Evolutionary conservation across 2,888 invertebrate species (phyloP), one percentile per base, ranked within the genome.

Genomic region (Lasioglossum pauxillum): DNA sequence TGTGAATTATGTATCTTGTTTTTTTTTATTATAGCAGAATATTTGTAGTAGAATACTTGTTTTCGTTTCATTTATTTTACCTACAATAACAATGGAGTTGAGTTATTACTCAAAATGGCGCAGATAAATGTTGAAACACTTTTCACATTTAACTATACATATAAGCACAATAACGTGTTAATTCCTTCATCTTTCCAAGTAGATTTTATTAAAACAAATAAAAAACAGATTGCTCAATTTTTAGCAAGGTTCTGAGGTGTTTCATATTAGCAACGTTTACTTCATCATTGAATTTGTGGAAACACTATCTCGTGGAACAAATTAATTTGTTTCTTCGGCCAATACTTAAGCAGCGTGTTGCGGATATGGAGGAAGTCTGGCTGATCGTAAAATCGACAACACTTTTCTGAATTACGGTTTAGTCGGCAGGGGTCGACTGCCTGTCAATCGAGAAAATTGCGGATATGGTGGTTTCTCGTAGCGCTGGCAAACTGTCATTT

Each of bases 381-480:
- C 19, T n/a, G n/a, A 74, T 49, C 64, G 35, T 38, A 14, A 74
- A 44, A 49, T 74, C 46, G 49, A 46, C 60, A 57, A 73, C 73
- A n/a, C n/a, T 74, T 38, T 31, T 64, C 60, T 10, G 46, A 44
- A 44, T 31, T 49, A 23, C 5, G 41, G 57, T 72, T 46, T 46
- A 38, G 27, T 46, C 44, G 44, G 44, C 5, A 31, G 27, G 38
- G 27, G 49, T 38, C 69, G 49, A 41, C 69, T 19, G 23, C 35
- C n/a, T 49, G 64, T 73, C 60, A 75, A 60, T 49, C 49, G 53
- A 76, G 64, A 82, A 77, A 69, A 60, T 78, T 78, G 69, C 57
- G 38, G 44, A 73, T 76, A 53, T 19, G 31, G 2, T 16, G 53
- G 10, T 77, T 73, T 57, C 35, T 73, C 44, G 7, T 16, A 60